Evolutionary conservation across 2,797 vertebrate genomes (phyloP).

Genomic region (Nothura maculosa): DNA sequence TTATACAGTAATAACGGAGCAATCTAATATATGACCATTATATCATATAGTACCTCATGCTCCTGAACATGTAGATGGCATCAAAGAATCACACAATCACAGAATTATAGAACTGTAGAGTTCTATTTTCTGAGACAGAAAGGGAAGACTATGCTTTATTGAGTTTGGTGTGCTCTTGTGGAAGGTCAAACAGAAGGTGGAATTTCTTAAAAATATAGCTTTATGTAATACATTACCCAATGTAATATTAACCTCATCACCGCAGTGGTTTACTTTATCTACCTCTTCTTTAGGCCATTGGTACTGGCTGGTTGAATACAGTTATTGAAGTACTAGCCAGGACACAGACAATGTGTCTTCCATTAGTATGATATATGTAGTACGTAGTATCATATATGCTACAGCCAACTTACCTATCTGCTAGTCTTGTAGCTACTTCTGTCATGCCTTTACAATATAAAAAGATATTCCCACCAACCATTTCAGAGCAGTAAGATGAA

Average conservation of each 20-base stretch:
- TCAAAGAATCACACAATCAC: too few relatives aligned
- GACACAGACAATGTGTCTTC: not conserved
- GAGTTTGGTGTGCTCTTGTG: accelerated
- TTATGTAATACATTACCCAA: not conserved
- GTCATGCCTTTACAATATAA: not conserved
- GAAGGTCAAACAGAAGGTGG: accelerated
- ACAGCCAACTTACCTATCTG: not conserved
- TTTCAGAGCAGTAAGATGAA: not conserved
- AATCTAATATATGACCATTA: not conserved
- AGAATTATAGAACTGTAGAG: too few relatives aligned
- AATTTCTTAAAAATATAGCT: not conserved
- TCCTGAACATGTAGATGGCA: not conserved
- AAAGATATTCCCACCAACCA: not conserved
- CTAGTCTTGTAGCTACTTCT: not conserved
- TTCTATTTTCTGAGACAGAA: not conserved
- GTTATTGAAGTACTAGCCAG: not conserved
- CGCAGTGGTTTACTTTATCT: not conserved
- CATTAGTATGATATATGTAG: too few relatives aligned
- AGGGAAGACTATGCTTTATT: not conserved
- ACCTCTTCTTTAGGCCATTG: not conserved
- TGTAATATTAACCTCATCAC: not conserved
- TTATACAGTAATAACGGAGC: not conserved
- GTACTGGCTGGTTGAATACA: not conserved
- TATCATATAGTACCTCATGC: not conserved
- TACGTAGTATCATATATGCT: not conserved